Evolutionary conservation across 2,113 vertebrate species (phyloP).

Genomic region (Hippocampus barbouri): DNA sequence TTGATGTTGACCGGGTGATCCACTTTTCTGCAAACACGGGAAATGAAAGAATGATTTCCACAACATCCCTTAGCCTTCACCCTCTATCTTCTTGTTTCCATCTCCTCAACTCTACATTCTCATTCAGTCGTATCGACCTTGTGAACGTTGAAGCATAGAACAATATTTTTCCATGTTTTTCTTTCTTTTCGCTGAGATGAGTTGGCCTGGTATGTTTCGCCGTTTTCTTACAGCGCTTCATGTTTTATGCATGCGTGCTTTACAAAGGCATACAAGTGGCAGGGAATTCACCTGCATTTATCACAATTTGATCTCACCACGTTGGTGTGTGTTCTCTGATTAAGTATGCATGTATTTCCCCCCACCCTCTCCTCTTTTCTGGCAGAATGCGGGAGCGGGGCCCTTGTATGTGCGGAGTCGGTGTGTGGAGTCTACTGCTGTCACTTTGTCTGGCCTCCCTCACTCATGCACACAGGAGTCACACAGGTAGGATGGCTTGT

Average conservation of each 20-base stretch:
- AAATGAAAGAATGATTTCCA: conserved; percentile 5
- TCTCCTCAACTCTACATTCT: not conserved
- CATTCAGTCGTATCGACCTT: conserved; percentile 1
- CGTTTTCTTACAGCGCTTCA: not conserved
- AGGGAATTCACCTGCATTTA: not conserved
- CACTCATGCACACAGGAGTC: conserved; percentile 82
- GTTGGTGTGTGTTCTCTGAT: conserved; percentile 13
- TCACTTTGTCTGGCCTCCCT: conserved; percentile 81
- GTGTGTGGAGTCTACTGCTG: conserved; percentile 83
- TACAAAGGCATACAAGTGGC: not conserved
- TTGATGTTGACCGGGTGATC: conserved; percentile 2
- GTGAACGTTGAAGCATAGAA: conserved; percentile 18
- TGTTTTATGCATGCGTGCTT: conserved; percentile 4
- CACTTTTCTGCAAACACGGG: not conserved
- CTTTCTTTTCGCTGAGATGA: not conserved
- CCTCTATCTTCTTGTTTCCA: conserved; percentile 6
- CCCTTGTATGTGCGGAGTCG: conserved; percentile 68
- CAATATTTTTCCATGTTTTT: conserved; percentile 10
- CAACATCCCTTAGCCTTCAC: not conserved
- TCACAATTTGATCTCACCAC: not conserved
- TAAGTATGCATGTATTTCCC: conserved; percentile 13
- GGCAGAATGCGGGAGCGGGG: conserved; percentile 83
- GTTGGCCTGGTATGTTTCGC: conserved; percentile 11
- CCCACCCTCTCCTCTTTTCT: conserved; percentile 12
- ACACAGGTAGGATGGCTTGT: conserved; percentile 72